A percentile compares a stretch with the other conserved stretches of the same genome.
These are phyloP conservation scores for Teleogryllus occipitalis DNA, from an alignment of 1,140 invertebrate genomes.

Conservation along the genomic window DNA sequence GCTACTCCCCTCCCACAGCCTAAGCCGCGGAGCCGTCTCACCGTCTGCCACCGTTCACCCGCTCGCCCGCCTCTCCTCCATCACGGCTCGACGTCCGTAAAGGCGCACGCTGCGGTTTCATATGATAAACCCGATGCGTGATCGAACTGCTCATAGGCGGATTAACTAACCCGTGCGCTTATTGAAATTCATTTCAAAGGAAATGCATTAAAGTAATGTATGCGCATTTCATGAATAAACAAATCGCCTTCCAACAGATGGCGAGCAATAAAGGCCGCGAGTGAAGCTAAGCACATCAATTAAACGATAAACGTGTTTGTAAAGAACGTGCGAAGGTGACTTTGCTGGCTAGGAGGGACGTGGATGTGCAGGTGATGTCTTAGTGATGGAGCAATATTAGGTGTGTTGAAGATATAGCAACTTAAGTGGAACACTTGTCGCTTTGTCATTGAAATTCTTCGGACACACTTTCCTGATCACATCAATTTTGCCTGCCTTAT, in stretches of 20 bases:
- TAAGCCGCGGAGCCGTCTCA: too few relatives aligned
- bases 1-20: too few relatives aligned
- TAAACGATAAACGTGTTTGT: conserved; percentile 2
- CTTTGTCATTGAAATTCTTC: too few relatives aligned
- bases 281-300: not conserved
- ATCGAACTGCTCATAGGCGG: not conserved
- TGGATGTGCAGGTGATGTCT: not conserved
- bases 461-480: too few relatives aligned
- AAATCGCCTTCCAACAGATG: not conserved
- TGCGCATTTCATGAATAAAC: conserved; percentile 4
- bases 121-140: not conserved
- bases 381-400: not conserved
- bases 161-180: not conserved
- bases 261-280: not conserved
- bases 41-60: too few relatives aligned
- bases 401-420: too few relatives aligned
- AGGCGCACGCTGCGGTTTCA: not conserved
- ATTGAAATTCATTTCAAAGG: conserved; percentile 5
- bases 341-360: not conserved
- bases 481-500: too few relatives aligned
- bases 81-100: not conserved
- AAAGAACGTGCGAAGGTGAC: not conserved
- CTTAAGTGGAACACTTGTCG: too few relatives aligned
- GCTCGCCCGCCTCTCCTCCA: too few relatives aligned
- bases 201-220: not conserved